These are phyloP conservation scores for Sebastes dallii DNA, from an alignment of 2,797 vertebrate genomes.

Conservation along the genomic window DNA sequence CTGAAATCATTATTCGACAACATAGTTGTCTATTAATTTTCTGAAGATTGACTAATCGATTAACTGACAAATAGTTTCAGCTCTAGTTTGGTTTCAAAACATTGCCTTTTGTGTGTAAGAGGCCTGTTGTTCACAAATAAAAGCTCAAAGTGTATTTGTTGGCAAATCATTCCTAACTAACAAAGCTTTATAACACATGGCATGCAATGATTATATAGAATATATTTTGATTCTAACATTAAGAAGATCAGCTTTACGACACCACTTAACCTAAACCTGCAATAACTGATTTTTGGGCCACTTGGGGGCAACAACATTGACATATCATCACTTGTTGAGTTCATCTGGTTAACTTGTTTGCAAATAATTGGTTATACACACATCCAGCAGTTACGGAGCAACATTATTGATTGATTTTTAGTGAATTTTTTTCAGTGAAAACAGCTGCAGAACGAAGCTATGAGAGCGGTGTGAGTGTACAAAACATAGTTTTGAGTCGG, in stretches of 20 bases:
- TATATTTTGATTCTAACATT: background rate
- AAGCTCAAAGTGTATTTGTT: background rate
- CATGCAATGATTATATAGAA: background rate
- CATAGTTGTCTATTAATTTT: background rate
- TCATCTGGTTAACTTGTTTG: background rate
- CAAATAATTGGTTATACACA: background rate
- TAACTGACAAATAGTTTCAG: background rate
- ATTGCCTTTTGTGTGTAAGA: background rate
- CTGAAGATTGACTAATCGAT: background rate
- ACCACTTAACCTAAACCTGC: background rate
- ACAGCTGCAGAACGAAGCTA: no score
- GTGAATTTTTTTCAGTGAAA: no score
- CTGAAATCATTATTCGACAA: background rate
- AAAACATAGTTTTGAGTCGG: no score
- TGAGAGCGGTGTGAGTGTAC: no score
- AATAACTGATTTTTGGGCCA: background rate
- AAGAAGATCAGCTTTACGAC: background rate
- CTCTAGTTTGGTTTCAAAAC: background rate
- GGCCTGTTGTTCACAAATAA: background rate
- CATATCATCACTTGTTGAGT: background rate
- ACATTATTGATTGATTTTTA: background rate
- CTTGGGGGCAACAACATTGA: background rate
- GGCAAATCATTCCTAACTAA: background rate
- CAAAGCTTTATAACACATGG: background rate
- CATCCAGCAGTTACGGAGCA: background rate